Evolutionary conservation across 1,140 invertebrate species (phyloP), one percentile per base, ranked within the genome.

Genomic region (Drosophila ironensis): DNA sequence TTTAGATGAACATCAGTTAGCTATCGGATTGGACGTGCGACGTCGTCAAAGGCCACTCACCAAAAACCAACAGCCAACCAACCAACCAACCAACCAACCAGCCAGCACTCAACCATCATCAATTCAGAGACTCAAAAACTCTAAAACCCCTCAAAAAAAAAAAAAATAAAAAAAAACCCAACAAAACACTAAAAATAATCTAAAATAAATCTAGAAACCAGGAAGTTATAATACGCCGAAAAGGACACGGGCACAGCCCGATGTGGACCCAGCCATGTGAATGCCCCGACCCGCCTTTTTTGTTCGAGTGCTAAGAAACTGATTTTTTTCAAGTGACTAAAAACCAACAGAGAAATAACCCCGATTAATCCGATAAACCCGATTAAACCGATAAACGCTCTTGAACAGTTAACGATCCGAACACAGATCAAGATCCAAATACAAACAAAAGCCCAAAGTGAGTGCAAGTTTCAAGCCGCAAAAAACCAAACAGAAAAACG

Each of bases 1-100:
- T 89, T 89, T 89, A 89, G 88, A 89, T 89, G 88, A 89, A 89
- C 80, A 89, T 88, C 88, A 89, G 87, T 87, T 81, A 88, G 88
- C 88, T 89, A 87, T 88, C 84, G 80, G 71, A 89, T 89, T 89
- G 88, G 88, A 89, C 88, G 88, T 89, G 88, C 57, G 64, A 61
- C 64, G 69, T 69, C 66, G 24, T 40, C 46, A 46, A 17, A 27
- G 19, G 30, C 30, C 30, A 53, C 28, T 16, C 35, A 60, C 52
- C 47, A 48, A 46, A 48, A 25, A 12, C 27, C 16, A 33, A 17
- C 20, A 67, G 37, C 25, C 40, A 59, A 37, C 17, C 22, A 63
- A 20, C 7, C 11, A 44, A 41, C 20, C 24, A 27, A 6, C 25
- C 33, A 44, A 30, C 20, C 22, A 51, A 25, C 20, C 20, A 33